Conservation (phyloP, 2,113 vertebrate genomes). For the Oryzias woworae region DNA sequence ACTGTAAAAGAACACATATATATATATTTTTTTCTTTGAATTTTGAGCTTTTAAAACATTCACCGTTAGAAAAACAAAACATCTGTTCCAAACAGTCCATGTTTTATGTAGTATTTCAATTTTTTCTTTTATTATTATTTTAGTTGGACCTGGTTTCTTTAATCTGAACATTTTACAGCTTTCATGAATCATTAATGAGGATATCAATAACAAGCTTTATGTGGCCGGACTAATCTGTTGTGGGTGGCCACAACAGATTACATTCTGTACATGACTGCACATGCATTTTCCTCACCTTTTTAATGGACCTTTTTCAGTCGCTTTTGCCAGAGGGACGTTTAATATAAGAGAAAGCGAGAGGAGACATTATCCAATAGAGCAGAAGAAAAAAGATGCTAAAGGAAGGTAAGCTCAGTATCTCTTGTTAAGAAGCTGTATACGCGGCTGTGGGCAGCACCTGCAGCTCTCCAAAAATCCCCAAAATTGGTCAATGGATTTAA, state of each 20-base stretch:
- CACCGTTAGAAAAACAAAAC: not conserved
- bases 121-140: not conserved
- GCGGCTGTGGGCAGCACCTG: conserved; percentile 18
- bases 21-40: no score
- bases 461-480: conserved; percentile 30
- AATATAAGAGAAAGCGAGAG: conserved; percentile 25
- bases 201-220: conserved; percentile 21
- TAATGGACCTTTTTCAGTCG: conserved; percentile 8
- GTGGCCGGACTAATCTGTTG: conserved; percentile 34
- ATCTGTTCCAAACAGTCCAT: not conserved
- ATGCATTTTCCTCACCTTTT: conserved; percentile 32
- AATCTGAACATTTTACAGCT: conserved; percentile 8
- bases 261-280: conserved; percentile 11
- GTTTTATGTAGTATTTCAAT: no score
- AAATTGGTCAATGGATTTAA: conserved; percentile 56
- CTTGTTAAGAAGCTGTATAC: conserved; percentile 35
- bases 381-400: conserved; percentile 22
- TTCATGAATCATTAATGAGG: conserved; percentile 16
- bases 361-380: conserved; percentile 9
- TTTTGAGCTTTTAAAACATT: no score
- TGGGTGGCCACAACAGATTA: conserved; percentile 5
- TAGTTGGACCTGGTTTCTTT: not conserved
- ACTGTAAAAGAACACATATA: no score
- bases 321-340: conserved; percentile 21
- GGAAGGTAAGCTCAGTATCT: conserved; percentile 29